Evolutionary conservation across 2,888 invertebrate species (phyloP), one percentile per base, ranked within the genome.

Genomic region (Prionchulus punctatus): DNA sequence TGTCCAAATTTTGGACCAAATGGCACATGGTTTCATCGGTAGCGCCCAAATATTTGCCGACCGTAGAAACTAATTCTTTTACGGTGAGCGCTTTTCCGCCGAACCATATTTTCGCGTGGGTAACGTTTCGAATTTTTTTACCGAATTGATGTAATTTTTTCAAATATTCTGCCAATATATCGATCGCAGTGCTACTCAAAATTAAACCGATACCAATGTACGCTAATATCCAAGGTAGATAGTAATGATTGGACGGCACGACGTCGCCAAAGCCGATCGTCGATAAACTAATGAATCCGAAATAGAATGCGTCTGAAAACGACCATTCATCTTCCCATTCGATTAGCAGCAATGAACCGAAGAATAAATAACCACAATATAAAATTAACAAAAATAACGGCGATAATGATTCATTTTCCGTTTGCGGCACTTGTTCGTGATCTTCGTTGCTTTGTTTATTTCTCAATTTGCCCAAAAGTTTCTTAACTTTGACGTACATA

Each of bases 181-280:
- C 50, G 30, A 49, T 28, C 27, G 50, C 50, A 12, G 23, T 30
- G 15, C 28, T 49, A 23, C 28, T 30, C 50, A 49, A 30, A 15
- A 21, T 30, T 21, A 49, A 21, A 12, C 50, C 50, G 4, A 49
- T 3, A 7, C 28, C 50, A 15, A 49, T 23, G 30, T 49, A 49
- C 7, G 21, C 12, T 21, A 49, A 30, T 28, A 30, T 28, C 12
- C 26, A 48, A 12, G 48, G 48, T 21, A 54, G 21, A 15, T 27
- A 54, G 15, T 26, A 18, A 3, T 21, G 18, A 53, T 30, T 54
- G 4, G 21, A n/a, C 18, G 54, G 54, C 4, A 54, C 53, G n/a
- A 54, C 18, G 27, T 54, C 54, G 47, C 54, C 54, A 54, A 54
- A 54, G 3, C 54, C 54, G 12, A 49, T 49, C 12, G 50, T 49